Evolutionary conservation across 2,888 invertebrate genomes (phyloP), one percentile per base, ranked within the genome.

Genomic region (Suillia variegata): DNA sequence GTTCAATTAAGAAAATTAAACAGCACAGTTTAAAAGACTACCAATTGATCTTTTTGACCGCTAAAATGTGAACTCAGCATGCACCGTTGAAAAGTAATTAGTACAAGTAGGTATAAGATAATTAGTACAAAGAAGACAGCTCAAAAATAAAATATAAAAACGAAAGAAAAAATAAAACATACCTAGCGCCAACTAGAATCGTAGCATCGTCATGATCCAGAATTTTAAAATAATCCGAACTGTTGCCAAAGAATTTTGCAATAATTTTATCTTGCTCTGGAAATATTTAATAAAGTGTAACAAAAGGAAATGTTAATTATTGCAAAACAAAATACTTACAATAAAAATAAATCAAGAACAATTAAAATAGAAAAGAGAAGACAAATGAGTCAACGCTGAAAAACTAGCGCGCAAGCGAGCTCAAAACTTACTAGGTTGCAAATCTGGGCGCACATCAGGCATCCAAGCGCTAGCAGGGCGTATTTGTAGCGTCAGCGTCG

Each of bases 111-210:
- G n/a, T n/a, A n/a, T n/a, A n/a, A n/a, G n/a, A n/a, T n/a, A n/a
- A n/a, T n/a, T n/a, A n/a, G n/a, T n/a, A n/a, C n/a, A n/a, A n/a
- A n/a, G n/a, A n/a, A n/a, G n/a, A n/a, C n/a, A n/a, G n/a, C n/a
- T n/a, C n/a, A n/a, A n/a, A n/a, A n/a, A n/a, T n/a, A n/a, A n/a
- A n/a, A n/a, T n/a, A n/a, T n/a, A n/a, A n/a, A n/a, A n/a, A n/a
- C n/a, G n/a, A n/a, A 38, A 38, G n/a, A 38, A 38, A 38, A 38
- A 38, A 38, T 38, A n/a, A 34, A 52, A 77, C 84, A 85, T 85
- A 93, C 93, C 92, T 91, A 76, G 94, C 96, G 72, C 96, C 96
- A 73, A 96, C 88, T 76, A 96, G 86, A 75, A 96, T 86, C 62
- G 91, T 91, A 79, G 89, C 89, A 73, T 92, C 89, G 83, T 95